Evolutionary conservation across 2,113 vertebrate species (phyloP), one percentile per base, ranked within the genome.

Genomic region (Epinephelus fuscoguttatus): DNA sequence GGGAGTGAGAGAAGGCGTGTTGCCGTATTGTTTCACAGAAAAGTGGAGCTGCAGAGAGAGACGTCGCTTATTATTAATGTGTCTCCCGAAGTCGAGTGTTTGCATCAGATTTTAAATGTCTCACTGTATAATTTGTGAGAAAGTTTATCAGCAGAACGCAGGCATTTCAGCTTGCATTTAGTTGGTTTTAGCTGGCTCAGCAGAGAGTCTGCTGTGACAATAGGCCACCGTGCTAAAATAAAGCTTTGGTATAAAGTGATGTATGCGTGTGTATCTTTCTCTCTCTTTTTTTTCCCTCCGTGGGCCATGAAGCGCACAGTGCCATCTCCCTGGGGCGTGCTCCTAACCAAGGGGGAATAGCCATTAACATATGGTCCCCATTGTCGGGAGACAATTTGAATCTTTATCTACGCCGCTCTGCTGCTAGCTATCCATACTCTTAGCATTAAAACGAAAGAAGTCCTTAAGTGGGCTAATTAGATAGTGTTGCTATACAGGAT

Each of bases 381-480:
- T 92, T 95, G 95, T 94, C 85, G 86, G 90, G 77, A 91, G 90
- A 95, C 94, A 95, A 94, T 96, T 96, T 95, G 94, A 93, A 94
- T 95, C 90, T 94, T 93, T 94, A 94, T 94, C 87, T 91, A 67
- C 37, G 57, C 84, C 82, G 86, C 90, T 93, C 86, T 90, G 88
- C 94, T 91, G 88, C 91, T 89, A 92, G 92, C 93, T 91, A 92
- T 95, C 91, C 87, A 87, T 94, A 91, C 94, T 94, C 92, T 86
- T 92, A 90, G 94, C 91, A 88, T 82, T 88, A 84, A 89, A 92
- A 91, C 85, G 89, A 95, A 95, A 94, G 91, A 90, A 94, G 87
- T 82, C 69, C 87, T 87, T 92, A 93, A 94, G 92, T 93, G 84
- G 91, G 89, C 90, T 95, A 95, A 95, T 96, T 93, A 93, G 93